Percentiles rank a stretch among this genome's conserved stretches.
Conservation (phyloP, 1,140 invertebrate species). For the Zophobas morio region DNA sequence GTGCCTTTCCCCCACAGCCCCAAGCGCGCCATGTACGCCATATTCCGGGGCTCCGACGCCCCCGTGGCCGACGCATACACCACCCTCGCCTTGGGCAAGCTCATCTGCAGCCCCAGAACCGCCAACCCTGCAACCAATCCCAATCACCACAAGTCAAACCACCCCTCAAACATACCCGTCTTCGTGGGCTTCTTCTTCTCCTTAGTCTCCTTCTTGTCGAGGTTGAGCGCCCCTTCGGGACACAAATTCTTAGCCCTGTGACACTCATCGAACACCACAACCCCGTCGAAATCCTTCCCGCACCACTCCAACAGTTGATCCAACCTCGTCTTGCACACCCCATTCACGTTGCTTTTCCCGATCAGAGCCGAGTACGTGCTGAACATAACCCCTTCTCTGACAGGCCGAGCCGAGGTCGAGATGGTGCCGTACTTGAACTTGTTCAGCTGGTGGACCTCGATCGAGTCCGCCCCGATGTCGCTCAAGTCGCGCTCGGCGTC, state of each 20-base stretch:
- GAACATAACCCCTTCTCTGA: constrained; percentile 95
- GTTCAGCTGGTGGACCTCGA: constrained; percentile 91
- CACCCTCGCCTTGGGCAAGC: constrained; percentile 93
- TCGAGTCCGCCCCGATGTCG: constrained; percentile 95
- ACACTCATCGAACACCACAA: constrained; percentile 99
- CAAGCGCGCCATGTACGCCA: constrained; percentile 99
- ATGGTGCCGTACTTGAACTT: constrained; percentile 99
- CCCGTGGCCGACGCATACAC: constrained; percentile 99
- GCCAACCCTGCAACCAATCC: constrained; percentile 80
- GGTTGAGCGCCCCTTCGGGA: constrained; percentile 95
- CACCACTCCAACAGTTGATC: constrained; percentile 98
- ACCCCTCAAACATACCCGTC: constrained; percentile 79
- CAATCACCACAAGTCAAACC: no score
- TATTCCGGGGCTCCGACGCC: constrained; percentile 97
- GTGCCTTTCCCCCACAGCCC: constrained; percentile 98
- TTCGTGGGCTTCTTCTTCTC: constrained; percentile 94
- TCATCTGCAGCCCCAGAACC: constrained; percentile 96
- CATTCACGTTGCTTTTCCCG: constrained; percentile 92
- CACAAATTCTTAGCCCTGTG: constrained; percentile 99
- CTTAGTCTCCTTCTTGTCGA: no score
- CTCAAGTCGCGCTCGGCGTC: constrained; percentile 96
- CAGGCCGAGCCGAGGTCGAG: constrained; percentile 89
- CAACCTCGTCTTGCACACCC: constrained; percentile 94
- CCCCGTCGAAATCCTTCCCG: constrained; percentile 95
- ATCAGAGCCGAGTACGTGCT: constrained; percentile 98